Conservation (phyloP, 1,140 invertebrate species). For the Zeugodacus cucurbitae region DNA sequence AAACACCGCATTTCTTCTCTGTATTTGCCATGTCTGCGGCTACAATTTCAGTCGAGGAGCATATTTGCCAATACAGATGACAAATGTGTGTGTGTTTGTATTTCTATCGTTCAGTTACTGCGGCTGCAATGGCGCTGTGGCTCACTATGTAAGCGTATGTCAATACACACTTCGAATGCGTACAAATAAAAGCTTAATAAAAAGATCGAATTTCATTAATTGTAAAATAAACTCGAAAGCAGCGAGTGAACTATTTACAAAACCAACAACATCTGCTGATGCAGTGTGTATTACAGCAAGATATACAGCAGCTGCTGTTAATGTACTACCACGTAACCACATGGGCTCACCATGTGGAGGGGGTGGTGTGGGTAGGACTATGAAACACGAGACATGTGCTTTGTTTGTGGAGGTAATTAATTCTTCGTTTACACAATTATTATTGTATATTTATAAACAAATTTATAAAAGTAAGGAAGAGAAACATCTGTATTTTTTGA, state of each 20-base stretch:
- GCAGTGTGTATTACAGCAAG: not conserved
- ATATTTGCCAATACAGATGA: not conserved
- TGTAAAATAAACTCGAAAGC: slow-evolving; percentile 52
- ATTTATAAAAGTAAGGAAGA: no score
- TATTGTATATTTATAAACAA: no score
- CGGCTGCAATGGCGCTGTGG: no score
- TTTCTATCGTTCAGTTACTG: not conserved
- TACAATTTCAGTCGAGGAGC: not conserved
- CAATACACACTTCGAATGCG: slow-evolving; percentile 2
- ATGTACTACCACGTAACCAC: not conserved
- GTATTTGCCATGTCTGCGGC: not conserved
- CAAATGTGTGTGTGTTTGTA: not conserved
- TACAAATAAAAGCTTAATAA: slow-evolving; percentile 58
- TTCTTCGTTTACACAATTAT: no score
- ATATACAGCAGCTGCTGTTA: not conserved
- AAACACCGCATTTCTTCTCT: not conserved
- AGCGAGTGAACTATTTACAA: not conserved
- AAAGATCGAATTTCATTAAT: slow-evolving; percentile 65
- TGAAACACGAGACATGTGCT: no score
- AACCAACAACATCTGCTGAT: not conserved
- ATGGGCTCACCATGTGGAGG: not conserved
- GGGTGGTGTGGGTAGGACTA: not conserved
- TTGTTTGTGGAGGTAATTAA: not conserved
- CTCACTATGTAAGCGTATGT: slow-evolving; percentile 14
- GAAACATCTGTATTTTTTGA: no score